These are phyloP conservation scores for Euglossa dilemma DNA, from an alignment of 1,140 invertebrate genomes.

Conservation along the genomic window DNA sequence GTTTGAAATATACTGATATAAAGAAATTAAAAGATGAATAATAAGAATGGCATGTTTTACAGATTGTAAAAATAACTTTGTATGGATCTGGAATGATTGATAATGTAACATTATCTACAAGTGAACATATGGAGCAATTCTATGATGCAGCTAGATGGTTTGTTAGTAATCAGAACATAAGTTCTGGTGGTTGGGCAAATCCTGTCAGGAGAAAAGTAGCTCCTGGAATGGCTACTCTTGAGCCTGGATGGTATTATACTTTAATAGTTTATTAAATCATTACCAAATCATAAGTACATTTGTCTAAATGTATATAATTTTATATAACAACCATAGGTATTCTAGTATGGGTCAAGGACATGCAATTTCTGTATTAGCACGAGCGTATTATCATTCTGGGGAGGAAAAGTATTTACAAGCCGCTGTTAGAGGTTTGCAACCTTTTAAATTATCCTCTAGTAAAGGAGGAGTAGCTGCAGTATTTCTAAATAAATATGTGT, in stretches of 20 bases:
- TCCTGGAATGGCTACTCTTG: conserved; percentile 89
- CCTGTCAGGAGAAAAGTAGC: conserved; percentile 91
- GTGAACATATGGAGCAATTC: conserved; percentile 94
- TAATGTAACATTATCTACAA: conserved; percentile 92
- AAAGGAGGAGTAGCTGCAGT: conserved; percentile 92
- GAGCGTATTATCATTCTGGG: conserved; percentile 93
- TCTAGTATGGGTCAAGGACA: conserved; percentile 99
- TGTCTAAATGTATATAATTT: conserved; percentile 10
- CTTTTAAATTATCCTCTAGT: conserved; percentile 88
- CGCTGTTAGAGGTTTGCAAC: conserved; percentile 90
- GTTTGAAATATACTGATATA: neutral
- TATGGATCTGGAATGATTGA: conserved; percentile 90
- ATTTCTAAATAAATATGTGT: conserved; percentile 91
- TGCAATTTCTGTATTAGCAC: conserved; percentile 94
- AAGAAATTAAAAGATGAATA: neutral
- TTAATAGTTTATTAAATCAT: conserved; percentile 10
- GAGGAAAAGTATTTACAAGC: conserved; percentile 90
- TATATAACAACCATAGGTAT: conserved; percentile 84
- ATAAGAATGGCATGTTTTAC: conserved; percentile 10
- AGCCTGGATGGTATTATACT: conserved; percentile 89
- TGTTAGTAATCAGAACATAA: conserved; percentile 90
- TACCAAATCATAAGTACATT: neutral
- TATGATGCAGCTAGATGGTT: conserved; percentile 97
- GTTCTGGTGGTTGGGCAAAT: conserved; percentile 94
- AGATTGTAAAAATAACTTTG: conserved; percentile 86